Conservation (phyloP, 2,888 invertebrate genomes). For the Ditylenchus weischeri region DNA sequence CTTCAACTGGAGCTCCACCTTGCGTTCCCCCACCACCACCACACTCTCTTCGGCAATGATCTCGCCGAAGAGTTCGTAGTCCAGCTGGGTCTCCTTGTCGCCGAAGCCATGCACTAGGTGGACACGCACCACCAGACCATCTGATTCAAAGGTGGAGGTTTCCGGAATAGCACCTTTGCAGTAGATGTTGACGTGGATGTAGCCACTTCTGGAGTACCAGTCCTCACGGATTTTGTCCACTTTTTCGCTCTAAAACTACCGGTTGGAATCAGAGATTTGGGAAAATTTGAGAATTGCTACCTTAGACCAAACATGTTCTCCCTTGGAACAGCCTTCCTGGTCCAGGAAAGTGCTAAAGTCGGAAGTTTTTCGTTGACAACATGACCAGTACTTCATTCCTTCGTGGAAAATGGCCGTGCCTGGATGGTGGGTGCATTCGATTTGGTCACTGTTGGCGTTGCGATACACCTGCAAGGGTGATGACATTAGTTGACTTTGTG, state of each 20-base stretch:
- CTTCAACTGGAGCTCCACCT: constrained; percentile 52
- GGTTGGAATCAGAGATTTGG: not conserved
- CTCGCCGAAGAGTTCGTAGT: constrained; percentile 53
- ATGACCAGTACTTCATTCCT: constrained; percentile 62
- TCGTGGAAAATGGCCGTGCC: constrained; percentile 45
- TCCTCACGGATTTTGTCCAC: constrained; percentile 54
- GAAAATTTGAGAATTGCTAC: constrained; percentile 46
- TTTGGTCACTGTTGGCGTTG: constrained; percentile 28
- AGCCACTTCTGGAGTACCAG: constrained; percentile 52
- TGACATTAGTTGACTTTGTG: too few species aligned
- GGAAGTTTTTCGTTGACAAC: constrained; percentile 84
- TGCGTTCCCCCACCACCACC: constrained; percentile 49
- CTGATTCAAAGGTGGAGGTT: constrained; percentile 74
- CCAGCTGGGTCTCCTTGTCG: constrained; percentile 37
- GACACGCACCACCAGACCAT: constrained; percentile 68
- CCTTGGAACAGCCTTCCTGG: constrained; percentile 83
- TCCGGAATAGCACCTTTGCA: constrained; percentile 73
- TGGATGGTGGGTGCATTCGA: constrained; percentile 42
- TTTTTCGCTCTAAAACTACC: constrained; percentile 40
- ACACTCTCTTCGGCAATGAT: constrained; percentile 45
- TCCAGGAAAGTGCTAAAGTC: constrained; percentile 88
- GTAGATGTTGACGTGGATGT: constrained; percentile 52
- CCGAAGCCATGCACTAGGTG: constrained; percentile 51
- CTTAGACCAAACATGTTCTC: constrained; percentile 81
- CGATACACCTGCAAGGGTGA: constrained; percentile 31